Conservation (phyloP, 2,797 vertebrate genomes). For the Propithecus deckenii region DNA sequence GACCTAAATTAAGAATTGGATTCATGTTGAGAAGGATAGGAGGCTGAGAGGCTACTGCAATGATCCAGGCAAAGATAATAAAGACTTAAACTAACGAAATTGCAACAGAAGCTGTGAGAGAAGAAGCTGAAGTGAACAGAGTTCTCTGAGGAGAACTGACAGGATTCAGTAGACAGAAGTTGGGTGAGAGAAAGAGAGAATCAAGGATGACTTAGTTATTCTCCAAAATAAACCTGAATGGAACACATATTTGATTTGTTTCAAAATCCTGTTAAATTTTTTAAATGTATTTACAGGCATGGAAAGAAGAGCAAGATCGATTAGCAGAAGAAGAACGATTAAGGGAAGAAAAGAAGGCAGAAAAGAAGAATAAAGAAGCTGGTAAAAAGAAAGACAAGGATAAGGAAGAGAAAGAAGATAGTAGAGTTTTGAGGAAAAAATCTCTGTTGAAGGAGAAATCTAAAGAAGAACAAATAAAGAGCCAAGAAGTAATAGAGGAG, state of each 20-base stretch:
- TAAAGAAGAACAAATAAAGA: slow-evolving; percentile 72
- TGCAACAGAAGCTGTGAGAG: background rate
- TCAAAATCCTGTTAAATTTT: slow-evolving; percentile 21
- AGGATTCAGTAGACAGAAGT: background rate
- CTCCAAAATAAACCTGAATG: slow-evolving; percentile 8
- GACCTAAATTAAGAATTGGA: background rate
- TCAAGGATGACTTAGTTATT: background rate
- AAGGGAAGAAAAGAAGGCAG: slow-evolving; percentile 86
- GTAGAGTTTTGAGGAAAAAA: slow-evolving; percentile 71
- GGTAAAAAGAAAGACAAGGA: slow-evolving; percentile 77
- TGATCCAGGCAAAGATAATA: background rate
- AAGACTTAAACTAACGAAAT: background rate
- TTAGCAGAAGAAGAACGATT: slow-evolving; percentile 87
- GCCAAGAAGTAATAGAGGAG: background rate
- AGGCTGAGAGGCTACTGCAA: background rate
- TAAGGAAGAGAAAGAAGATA: slow-evolving; percentile 60
- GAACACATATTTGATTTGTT: background rate
- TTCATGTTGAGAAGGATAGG: background rate
- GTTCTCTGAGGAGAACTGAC: background rate
- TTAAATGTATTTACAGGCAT: slow-evolving; percentile 86
- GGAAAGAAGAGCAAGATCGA: slow-evolving; percentile 89
- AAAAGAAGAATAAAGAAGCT: slow-evolving; percentile 70
- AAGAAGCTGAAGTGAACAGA: background rate
- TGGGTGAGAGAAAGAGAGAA: background rate
- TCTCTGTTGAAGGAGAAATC: slow-evolving; percentile 40